phyloP scores from a whole-genome alignment of 35 echinoderm and acorn worm genomes.

The Diadema setosum region DNA sequence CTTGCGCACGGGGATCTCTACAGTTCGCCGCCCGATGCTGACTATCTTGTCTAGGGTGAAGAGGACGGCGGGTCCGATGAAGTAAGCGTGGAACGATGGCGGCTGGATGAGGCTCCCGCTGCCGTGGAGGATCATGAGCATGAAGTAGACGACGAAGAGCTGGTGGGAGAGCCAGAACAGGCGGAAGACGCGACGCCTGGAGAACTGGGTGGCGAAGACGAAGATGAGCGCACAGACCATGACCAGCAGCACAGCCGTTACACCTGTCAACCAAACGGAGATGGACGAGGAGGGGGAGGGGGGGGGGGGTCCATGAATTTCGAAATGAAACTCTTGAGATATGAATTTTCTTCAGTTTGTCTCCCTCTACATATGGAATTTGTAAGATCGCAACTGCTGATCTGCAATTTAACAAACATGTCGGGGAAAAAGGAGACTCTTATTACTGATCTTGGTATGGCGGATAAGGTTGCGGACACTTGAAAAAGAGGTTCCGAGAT shows the following conservation, averaged over 20 bases:
- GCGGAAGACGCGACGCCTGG: slow-evolving; percentile 62
- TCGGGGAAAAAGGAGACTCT: too few relatives aligned
- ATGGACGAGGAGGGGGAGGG: too few relatives aligned
- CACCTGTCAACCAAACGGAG: slow-evolving; percentile 45
- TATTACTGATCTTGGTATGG: too few relatives aligned
- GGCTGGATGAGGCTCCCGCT: slow-evolving; percentile 47
- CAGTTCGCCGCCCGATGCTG: slow-evolving; percentile 45
- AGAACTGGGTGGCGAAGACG: slow-evolving; percentile 58
- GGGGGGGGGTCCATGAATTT: too few relatives aligned
- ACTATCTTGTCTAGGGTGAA: slow-evolving; percentile 71
- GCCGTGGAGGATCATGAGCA: slow-evolving; percentile 61
- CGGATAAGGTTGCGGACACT: too few relatives aligned
- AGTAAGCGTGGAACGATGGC: slow-evolving; percentile 37
- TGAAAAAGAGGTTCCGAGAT: too few relatives aligned
- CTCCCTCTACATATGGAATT: too few relatives aligned
- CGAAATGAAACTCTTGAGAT: too few relatives aligned
- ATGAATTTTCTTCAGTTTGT: too few relatives aligned
- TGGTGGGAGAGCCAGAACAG: slow-evolving; percentile 81
- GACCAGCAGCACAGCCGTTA: slow-evolving; percentile 49
- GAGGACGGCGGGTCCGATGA: slow-evolving; percentile 44
- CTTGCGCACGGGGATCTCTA: slow-evolving; percentile 45
- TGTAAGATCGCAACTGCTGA: too few relatives aligned
- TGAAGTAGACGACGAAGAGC: slow-evolving; percentile 47
- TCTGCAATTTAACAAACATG: too few relatives aligned
- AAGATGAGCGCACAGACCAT: slow-evolving; percentile 42